Evolutionary conservation across 1,140 invertebrate species (phyloP), one percentile per base, ranked within the genome.

Genomic region (Drosophila lacteicornis): DNA sequence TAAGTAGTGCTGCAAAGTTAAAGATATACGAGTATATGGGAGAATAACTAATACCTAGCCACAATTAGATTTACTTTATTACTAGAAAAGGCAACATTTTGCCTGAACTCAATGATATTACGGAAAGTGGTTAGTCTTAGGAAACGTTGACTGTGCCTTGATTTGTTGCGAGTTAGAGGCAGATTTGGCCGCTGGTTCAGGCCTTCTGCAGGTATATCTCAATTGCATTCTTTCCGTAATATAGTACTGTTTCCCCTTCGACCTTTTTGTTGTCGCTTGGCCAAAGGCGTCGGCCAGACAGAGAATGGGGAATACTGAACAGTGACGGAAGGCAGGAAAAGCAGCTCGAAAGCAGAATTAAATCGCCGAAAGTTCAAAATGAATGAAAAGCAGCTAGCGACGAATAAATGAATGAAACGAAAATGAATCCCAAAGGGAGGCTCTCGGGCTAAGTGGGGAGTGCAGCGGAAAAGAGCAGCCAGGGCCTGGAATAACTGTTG

Each of bases 381-480:
- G 80, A 86, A 86, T 87, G 79, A 77, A 80, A 70, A 61, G 81
- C 75, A 84, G 77, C 77, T 49, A 70, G 59, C 73, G 73, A 76
- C 49, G 84, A 87, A 87, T 87, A 86, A 86, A 87, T 85, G 82
- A 85, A 86, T 86, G 82, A 79, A 87, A 86, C 76, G 80, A 87
- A 85, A 87, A 83, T 77, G 83, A 87, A 87, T 80, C 78, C 66
- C 70, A 75, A 55, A 68, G 75, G 71, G 68, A 78, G 36, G 76
- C 25, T 53, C 19, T 25, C 49, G 13, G 36, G 33, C 42, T 55
- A 47, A 38, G 15, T 40, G 38, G 12, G 61, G 33, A 69, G 65
- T 65, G 53, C 53, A 40, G 36, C 53, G 66, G 62, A 82, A 86
- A 84, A 80, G 71, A 71, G 62, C 81, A 84, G 68, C 38, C 76